Evolutionary conservation across 2,888 invertebrate species (phyloP).

Genomic region (Zhuqinia jingwanae): DNA sequence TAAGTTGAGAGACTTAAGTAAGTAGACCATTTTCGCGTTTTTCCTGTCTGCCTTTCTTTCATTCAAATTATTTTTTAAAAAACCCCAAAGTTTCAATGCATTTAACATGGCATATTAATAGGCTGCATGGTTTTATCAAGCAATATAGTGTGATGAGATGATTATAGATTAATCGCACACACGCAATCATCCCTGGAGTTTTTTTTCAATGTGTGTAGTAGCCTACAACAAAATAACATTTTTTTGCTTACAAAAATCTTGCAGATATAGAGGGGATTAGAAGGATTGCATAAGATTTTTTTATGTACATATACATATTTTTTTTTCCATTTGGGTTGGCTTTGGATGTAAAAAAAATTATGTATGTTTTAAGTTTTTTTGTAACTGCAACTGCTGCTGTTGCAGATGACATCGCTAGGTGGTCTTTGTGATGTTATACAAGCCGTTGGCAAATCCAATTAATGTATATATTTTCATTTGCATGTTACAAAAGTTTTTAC

Average conservation of each 20-base stretch:
- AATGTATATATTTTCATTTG: too few relatives aligned
- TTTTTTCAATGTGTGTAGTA: constrained; percentile 37
- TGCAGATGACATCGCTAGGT: constrained; percentile 46
- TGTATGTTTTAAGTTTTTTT: too few relatives aligned
- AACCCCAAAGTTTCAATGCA: too few relatives aligned
- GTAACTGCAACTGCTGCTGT: constrained; percentile 15
- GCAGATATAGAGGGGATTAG: too few relatives aligned
- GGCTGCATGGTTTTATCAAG: too few relatives aligned
- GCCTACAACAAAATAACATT: constrained; percentile 41
- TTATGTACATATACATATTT: neutral
- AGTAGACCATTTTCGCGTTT: neutral
- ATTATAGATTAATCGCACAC: constrained; percentile 49
- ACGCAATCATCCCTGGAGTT: constrained; percentile 29
- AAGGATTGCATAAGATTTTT: too few relatives aligned
- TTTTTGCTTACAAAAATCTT: neutral
- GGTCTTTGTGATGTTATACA: constrained; percentile 19
- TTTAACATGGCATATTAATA: too few relatives aligned
- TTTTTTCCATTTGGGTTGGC: too few relatives aligned
- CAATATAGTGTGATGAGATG: constrained; percentile 53
- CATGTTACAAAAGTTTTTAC: too few relatives aligned
- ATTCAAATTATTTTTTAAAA: constrained; percentile 20
- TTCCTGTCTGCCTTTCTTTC: constrained; percentile 23
- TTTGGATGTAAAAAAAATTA: too few relatives aligned
- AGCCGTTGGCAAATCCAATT: constrained; percentile 38
- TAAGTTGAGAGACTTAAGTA: neutral